Conservation (phyloP, 2,797 vertebrate species). For the Lithobates sylvaticus region DNA sequence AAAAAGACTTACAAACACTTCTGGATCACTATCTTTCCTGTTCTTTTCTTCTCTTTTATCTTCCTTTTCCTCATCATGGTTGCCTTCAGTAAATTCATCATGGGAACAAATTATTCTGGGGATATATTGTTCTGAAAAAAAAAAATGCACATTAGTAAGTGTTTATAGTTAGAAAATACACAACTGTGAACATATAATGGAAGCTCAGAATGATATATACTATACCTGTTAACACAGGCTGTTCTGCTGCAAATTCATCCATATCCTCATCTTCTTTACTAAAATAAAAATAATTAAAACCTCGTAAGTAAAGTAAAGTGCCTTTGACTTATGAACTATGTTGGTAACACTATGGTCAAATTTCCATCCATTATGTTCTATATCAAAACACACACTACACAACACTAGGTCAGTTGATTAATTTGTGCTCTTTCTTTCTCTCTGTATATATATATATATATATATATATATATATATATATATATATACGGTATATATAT, state of each 20-base stretch:
- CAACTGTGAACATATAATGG: neutral
- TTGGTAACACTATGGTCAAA: neutral
- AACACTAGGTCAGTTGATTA: too few relatives aligned
- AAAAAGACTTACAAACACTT: constrained; percentile 78
- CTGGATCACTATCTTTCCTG: constrained; percentile 76
- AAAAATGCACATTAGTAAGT: neutral
- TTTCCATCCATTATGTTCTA: neutral
- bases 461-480: too few relatives aligned
- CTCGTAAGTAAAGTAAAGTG: neutral
- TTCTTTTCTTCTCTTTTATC: constrained; percentile 66
- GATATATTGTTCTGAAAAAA: constrained; percentile 45
- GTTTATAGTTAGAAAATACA: neutral
- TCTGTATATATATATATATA: too few relatives aligned
- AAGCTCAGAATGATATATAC: neutral
- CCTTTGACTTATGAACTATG: neutral
- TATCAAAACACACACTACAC: too few relatives aligned
- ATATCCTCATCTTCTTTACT: constrained; percentile 57
- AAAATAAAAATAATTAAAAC: neutral
- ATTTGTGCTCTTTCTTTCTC: too few relatives aligned
- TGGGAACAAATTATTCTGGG: constrained; percentile 53
- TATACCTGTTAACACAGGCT: constrained; percentile 21
- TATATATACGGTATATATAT: too few relatives aligned
- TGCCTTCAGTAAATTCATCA: constrained; percentile 40
- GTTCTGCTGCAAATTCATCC: constrained; percentile 17
- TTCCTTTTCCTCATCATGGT: constrained; percentile 63